Evolutionary conservation across 2,888 invertebrate species (phyloP), one percentile per base, ranked within the genome.

Genomic region (Amphipoea lucens): DNA sequence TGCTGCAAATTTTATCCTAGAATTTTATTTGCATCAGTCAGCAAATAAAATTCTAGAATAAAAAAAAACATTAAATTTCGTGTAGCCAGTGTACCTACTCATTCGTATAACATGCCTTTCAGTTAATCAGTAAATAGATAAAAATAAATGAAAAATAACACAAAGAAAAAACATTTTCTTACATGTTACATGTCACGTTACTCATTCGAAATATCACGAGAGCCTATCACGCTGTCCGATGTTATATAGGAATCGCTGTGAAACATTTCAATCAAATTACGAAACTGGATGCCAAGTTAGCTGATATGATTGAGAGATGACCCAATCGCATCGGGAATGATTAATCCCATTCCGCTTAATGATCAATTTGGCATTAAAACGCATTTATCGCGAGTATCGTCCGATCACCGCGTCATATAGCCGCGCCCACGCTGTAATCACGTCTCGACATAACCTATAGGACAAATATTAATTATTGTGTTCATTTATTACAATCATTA

Each of bases 391-490:
- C 60, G 68, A 74, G 36, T 81, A 66, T 76, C 77, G 66, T 66
- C 45, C 72, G 67, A 84, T 71, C 67, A 57, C 23, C 48, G 67
- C 79, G 81, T 81, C 84, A 79, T 67, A 62, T 75, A 51, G 57
- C 67, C 85, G 67, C 74, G 51, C 80, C 84, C 76, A 85, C 76
- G 69, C 67, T 40, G 69, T 62, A 67, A 75, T 78, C 84, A 84
- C 74, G 57, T 60, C 54, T 62, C 74, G n/a, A 40, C 74, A 73
- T 80, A 40, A 73, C 80, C 75, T 69, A 66, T 67, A 67, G 63
- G 60, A 84, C 65, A 80, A 48, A 62, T 82, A 72, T 69, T 72
- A 78, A 82, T 72, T 78, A 82, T 65, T 57, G 9, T 62, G 42
- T 62, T 36, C 60, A 62, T 73, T 12, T 36, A 42, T 66, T 23